Conservation (phyloP, 2,888 invertebrate species). For the Drosophila kuntzei region DNA sequence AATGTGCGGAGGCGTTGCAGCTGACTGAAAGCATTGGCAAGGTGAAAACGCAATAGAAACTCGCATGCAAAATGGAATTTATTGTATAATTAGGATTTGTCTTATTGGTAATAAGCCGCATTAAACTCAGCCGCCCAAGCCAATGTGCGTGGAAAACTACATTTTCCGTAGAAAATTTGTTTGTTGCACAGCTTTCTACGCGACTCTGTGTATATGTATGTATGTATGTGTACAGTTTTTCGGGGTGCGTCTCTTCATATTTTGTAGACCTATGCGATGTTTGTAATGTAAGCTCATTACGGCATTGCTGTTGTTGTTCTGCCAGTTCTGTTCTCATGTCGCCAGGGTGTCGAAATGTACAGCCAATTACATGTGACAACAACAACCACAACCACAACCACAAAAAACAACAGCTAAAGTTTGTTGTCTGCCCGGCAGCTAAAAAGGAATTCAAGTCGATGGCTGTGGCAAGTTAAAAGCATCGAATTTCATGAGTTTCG, state of each 20-base stretch:
- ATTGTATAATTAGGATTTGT: conserved; percentile 85
- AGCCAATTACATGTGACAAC: conserved; percentile 77
- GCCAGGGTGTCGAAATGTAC: conserved; percentile 80
- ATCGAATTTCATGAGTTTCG: conserved; percentile 78
- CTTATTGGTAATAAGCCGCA: conserved; percentile 81
- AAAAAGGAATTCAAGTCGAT: conserved; percentile 73
- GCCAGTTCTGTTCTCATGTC: conserved; percentile 58
- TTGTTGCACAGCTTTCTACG: conserved; percentile 40
- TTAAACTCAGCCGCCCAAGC: conserved; percentile 65
- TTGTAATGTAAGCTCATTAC: conserved; percentile 79
- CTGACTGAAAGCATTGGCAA: conserved; percentile 63
- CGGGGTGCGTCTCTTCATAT: conserved; percentile 58
- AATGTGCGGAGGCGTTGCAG: conserved; percentile 59
- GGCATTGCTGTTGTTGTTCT: conserved; percentile 48
- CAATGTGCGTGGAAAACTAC: conserved; percentile 58
- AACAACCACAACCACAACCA: conserved; percentile 46
- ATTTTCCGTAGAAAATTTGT: conserved; percentile 40
- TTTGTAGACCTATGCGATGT: conserved; percentile 36
- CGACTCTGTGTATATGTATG: background rate
- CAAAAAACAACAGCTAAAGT: conserved; percentile 23
- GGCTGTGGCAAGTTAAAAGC: conserved; percentile 56
- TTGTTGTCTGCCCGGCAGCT: conserved; percentile 51
- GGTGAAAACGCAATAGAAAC: conserved; percentile 71
- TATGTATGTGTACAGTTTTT: conserved; percentile 5
- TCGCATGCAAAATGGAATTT: conserved; percentile 83